Base-by-base conservation (phyloP, 2,113 vertebrate species). In the Clarias macrocephalus region DNA sequence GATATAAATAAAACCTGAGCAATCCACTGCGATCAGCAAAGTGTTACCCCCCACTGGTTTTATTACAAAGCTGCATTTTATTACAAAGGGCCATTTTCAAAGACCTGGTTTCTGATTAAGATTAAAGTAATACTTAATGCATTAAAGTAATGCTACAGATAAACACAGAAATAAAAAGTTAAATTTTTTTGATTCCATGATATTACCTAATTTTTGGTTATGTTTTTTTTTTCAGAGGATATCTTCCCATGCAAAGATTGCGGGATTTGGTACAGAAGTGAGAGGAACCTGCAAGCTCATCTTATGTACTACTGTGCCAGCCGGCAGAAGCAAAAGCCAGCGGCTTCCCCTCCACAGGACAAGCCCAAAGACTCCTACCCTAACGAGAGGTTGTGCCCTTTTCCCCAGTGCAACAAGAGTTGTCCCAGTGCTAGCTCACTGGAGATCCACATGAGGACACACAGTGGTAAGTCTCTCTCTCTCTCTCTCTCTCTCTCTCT, bases 261-360 rank as follows among this genome's bases (percentile, higher is more conserved):
- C 0, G 98, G 98, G 62, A 99, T 99, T 92, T 99, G 98, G 98
- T 99, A 99, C 93, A 96, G 98, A 2, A 99, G 97, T 0, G 98
- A 99, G 93, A 94, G 98, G 30, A 99, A 99, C 93, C 95, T 99
- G 0, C 98, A 99, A 89, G 98, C 98, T 0, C 98, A 99, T 92
- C 96, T 99, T n/a, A 97, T 97, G 94, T 99, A 99, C 90, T 99
- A 99, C 95, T 99, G 98, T 0, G 98, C 98, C 93, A 99, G 98
- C 92, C 96, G 98, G 3, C 97, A 98, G 92, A 96, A 96, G 75
- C 89, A 96, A 2, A 80, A 90, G 30, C 94, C 96, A 0, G 93
- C 96, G 0, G 92, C 95, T 0, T 94, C 96, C 0, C 93, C 96
- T 0, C 91, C 95, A 0, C 97, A 97, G 0, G 97, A 99, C 89